Conservation (phyloP, 2,888 invertebrate species). For the Nephrotoma flavescens region DNA sequence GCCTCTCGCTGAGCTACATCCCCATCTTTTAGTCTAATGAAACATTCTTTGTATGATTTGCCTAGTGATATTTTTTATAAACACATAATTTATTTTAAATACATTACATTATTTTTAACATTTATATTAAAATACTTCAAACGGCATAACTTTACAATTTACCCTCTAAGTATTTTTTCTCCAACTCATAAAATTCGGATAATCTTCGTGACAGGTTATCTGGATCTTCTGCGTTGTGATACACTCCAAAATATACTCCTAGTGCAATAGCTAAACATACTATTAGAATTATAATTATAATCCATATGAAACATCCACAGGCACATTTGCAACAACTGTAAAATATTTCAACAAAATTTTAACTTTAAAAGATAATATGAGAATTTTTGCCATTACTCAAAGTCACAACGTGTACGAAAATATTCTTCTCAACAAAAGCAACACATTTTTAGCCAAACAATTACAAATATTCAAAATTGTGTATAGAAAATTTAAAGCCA, state of each 20-base stretch:
- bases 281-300: background rate
- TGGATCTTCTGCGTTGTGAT: background rate
- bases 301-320: background rate
- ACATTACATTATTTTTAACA: no score
- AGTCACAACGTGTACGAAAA: background rate
- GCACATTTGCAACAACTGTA: slow-evolving; percentile 1
- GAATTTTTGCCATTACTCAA: background rate
- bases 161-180: background rate
- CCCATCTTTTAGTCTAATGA: no score
- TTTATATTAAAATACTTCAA: no score
- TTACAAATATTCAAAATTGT: background rate
- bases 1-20: no score
- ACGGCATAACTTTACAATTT: background rate
- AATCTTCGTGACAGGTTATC: background rate
- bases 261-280: background rate
- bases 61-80: no score
- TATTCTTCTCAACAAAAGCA: background rate
- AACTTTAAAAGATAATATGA: background rate
- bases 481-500: background rate
- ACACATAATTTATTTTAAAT: no score
- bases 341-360: background rate
- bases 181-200: background rate
- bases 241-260: background rate
- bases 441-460: background rate
- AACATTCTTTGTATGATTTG: no score